These are phyloP conservation scores for Bimastos eiseni DNA, from an alignment of 2,888 invertebrate genomes.

Conservation along the genomic window DNA sequence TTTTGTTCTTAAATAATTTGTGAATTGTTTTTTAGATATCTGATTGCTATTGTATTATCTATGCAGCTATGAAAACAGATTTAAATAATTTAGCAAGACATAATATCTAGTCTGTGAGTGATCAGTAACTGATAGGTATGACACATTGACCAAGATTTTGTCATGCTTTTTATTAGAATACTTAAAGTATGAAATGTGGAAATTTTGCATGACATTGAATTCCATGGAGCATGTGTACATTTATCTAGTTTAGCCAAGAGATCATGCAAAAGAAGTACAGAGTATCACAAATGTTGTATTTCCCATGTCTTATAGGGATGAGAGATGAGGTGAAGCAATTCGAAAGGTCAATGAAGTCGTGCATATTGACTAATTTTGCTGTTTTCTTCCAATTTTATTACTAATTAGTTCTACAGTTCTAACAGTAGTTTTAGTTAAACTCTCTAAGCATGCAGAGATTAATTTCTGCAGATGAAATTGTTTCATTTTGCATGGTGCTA, in stretches of 20 bases:
- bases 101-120: background rate
- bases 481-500: background rate
- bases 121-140: background rate
- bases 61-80: background rate
- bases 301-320: background rate
- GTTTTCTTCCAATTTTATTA: background rate
- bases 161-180: background rate
- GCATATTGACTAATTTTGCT: background rate
- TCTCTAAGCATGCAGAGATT: conserved; percentile 1
- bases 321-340: background rate
- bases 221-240: background rate
- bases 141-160: background rate
- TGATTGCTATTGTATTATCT: background rate
- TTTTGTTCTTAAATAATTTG: background rate
- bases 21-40: background rate
- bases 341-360: background rate
- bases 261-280: background rate
- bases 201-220: background rate
- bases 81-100: background rate
- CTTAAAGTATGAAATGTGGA: background rate
- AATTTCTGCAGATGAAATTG: background rate
- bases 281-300: background rate
- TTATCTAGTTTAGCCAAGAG: background rate
- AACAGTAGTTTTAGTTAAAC: too few relatives aligned
- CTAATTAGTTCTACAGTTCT: background rate